Evolutionary conservation across 1,140 invertebrate genomes (phyloP), one percentile per base, ranked within the genome.

Genomic region (Drosophila ohnishii): DNA sequence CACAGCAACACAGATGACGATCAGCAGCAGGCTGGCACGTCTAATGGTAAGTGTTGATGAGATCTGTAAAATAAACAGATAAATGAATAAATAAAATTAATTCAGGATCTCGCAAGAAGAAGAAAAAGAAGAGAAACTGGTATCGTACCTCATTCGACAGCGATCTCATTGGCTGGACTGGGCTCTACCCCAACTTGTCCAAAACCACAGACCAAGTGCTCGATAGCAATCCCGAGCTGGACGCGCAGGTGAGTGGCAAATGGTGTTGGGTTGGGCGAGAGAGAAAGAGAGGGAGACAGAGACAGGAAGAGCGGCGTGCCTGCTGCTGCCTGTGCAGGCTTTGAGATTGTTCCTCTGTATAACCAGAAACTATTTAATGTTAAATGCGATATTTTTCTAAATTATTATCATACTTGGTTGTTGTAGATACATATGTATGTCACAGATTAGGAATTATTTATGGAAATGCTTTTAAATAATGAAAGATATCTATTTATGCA

Each of bases 181-280:
- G 63, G 1, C 8, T 1, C 0, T 80, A 61, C 45, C 83, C 83
- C 0, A 74, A 77, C 40, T 42, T 88, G 2, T 34, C 67, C 2
- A 50, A 2, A 32, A 10, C 58, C 3, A 16, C 69, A 14, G 13
- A 22, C 5, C 7, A 0, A 19, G 64, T 47, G 8, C 16, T 76
- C 5, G 76, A 80, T 5, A 66, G 19, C 13, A 70, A 47, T 44
- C 82, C 71, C 5, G 61, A 74, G 19, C 2, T 28, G n/a, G 83
- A 87, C 0, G 16, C 45, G 3, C 47, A 59, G 75, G 83, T 87
- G 64, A 79, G 79, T 76, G 16, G 6, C 8, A 22, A 16, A 10
- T 16, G 59, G 34, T 34, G 19, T 32, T 50, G 16, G 34, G 19
- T 13, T 32, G 19, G 42, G 14, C 9, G 19, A 9, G 16, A 9